These are phyloP conservation scores for Paramisgurnus dabryanus DNA, from an alignment of 2,113 vertebrate genomes.

Conservation along the genomic window DNA sequence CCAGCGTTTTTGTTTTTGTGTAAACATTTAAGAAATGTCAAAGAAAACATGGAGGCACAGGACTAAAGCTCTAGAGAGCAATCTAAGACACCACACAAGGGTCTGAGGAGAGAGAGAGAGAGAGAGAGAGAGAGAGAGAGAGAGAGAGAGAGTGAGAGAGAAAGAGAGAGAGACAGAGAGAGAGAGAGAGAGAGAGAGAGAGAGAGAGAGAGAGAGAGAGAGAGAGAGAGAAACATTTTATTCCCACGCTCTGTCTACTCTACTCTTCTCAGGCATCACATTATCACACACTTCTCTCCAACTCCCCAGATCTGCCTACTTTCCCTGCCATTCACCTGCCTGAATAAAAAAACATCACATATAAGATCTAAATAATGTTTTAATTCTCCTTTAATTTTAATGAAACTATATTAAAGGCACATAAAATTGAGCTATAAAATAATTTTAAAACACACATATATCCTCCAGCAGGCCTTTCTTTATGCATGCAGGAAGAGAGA, in stretches of 20 bases:
- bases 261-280: constrained; percentile 16
- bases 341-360: too few species aligned
- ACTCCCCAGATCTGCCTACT: background rate
- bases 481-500: background rate
- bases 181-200: constrained; percentile 41
- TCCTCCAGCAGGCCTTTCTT: constrained; percentile 22
- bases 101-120: constrained; percentile 20
- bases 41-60: constrained; percentile 64
- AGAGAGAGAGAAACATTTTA: constrained; percentile 71
- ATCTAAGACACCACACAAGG: constrained; percentile 60
- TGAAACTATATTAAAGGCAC: too few species aligned
- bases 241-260: constrained; percentile 74
- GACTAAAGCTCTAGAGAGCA: constrained; percentile 66
- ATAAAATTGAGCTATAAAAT: background rate
- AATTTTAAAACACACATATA: background rate
- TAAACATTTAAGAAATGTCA: constrained; percentile 76
- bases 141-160: constrained; percentile 36
- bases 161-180: constrained; percentile 48
- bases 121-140: constrained; percentile 23
- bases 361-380: too few species aligned
- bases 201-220: constrained; percentile 37
- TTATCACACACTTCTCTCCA: constrained; percentile 28
- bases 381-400: too few species aligned
- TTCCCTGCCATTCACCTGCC: background rate
- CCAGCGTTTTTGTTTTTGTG: constrained; percentile 71